Evolutionary conservation across 2,797 vertebrate genomes (phyloP), one percentile per base, ranked within the genome.

Genomic region (Pelodytes ibericus): DNA sequence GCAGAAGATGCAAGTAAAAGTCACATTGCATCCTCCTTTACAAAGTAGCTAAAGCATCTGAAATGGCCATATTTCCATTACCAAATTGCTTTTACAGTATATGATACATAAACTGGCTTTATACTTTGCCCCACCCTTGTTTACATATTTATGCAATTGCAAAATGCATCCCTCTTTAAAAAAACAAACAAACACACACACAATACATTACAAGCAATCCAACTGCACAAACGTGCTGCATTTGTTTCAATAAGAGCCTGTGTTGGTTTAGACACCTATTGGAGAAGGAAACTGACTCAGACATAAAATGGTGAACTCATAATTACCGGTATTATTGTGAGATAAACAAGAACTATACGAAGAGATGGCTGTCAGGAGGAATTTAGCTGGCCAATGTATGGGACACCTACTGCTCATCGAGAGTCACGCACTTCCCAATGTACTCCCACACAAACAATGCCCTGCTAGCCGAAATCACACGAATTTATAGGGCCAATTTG

Each of bases 231-330:
- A n/a, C 6, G 25, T 27, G 2, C 15, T 10, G 3, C 58, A 29
- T 31, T 31, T 30, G 60, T 9, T 39, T 10, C 58, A 60, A 30
- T 15, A 25, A 4, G 58, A 29, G 27, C 24, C 10, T 73, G 49
- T 1, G 18, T 6, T 65, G 51, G 29, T 25, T 57, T 26, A 53
- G 30, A 65, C 16, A 73, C 18, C 20, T 53, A 26, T 57, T 15
- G 29, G 22, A 71, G 8, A 31, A 29, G 15, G 58, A 72, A 72
- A 33, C 58, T 72, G 24, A 24, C 4, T 33, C 20, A 33, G 10
- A 36, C 24, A 74, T 39, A 65, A 74, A 74, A 74, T 65, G 61
- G 71, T 53, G 24, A 51, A 6, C 51, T 33, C n/a, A 36, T 36
- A 36, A 36, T 6, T 30, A 47, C 18, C n/a, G n/a, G n/a, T 60